Percentiles rank a stretch among this genome's conserved stretches.
phyloP scores from a whole-genome alignment of 1,140 invertebrate genomes.

The Cylas formicarius region DNA sequence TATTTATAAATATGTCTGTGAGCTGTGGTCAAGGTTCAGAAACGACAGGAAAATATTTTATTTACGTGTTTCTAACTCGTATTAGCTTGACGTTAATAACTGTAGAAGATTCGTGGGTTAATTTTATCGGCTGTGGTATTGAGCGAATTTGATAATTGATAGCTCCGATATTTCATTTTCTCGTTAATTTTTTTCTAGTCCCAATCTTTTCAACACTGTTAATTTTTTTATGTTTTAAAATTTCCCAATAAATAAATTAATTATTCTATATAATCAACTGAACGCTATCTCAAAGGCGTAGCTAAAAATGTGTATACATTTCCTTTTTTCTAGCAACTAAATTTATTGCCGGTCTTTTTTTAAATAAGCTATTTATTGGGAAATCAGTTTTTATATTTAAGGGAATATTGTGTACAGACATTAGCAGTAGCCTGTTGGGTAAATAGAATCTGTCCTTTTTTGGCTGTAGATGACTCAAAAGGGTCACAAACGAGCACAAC shows the following conservation, averaged over 20 bases:
- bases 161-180: too few relatives aligned
- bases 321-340: neutral
- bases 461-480: conserved; percentile 4
- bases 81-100: neutral
- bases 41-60: conserved; percentile 6
- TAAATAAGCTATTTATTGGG: neutral
- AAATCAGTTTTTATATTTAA: neutral
- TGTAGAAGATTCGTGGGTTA: neutral
- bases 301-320: conserved; percentile 13
- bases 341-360: neutral
- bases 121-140: neutral
- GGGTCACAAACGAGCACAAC: conserved; percentile 9
- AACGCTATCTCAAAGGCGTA: neutral
- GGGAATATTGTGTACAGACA: conserved; percentile 8
- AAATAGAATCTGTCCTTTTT: conserved; percentile 10
- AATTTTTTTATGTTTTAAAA: conserved; percentile 7
- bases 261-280: neutral
- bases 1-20: conserved; percentile 39
- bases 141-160: neutral
- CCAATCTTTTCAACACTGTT: too few relatives aligned
- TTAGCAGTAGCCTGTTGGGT: conserved; percentile 6
- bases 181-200: too few relatives aligned
- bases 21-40: conserved; percentile 28
- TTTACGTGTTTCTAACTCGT: neutral
- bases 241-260: conserved; percentile 13